phyloP scores from a whole-genome alignment of 2,113 vertebrate species.

The Nothocercus nigrocapillus region DNA sequence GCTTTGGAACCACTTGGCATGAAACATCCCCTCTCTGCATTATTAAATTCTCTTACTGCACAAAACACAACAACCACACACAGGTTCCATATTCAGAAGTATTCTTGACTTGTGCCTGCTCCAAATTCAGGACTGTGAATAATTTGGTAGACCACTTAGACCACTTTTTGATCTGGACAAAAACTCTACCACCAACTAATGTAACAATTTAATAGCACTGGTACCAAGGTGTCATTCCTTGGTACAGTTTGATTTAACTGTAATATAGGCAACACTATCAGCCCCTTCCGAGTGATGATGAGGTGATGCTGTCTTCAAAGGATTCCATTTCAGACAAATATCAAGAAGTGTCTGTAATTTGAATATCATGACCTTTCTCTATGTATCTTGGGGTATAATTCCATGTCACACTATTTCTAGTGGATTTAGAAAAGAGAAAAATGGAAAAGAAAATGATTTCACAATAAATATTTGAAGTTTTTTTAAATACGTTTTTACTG shows the following conservation, averaged over 20 bases:
- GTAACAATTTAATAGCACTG: neutral
- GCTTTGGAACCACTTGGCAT: neutral
- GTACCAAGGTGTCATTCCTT: neutral
- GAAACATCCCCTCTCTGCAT: neutral
- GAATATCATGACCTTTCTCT: neutral
- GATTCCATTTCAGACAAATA: neutral
- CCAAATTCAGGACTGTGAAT: neutral
- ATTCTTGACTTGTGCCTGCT: neutral
- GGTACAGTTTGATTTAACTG: neutral
- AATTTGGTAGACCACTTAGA: neutral
- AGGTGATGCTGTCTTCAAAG: neutral
- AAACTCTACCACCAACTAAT: neutral
- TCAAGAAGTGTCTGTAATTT: neutral
- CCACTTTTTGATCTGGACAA: too few species aligned
- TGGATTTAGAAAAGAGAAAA: neutral
- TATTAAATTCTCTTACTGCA: neutral
- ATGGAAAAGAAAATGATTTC: neutral
- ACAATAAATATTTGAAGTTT: neutral
- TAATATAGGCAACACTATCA: neutral
- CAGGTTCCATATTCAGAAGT: neutral
- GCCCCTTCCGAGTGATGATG: neutral
- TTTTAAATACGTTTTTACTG: neutral
- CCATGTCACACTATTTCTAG: neutral
- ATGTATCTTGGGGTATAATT: neutral
- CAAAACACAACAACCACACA: neutral